Base-by-base conservation (phyloP, 1,140 invertebrate genomes). In the Drosophila sproati region DNA sequence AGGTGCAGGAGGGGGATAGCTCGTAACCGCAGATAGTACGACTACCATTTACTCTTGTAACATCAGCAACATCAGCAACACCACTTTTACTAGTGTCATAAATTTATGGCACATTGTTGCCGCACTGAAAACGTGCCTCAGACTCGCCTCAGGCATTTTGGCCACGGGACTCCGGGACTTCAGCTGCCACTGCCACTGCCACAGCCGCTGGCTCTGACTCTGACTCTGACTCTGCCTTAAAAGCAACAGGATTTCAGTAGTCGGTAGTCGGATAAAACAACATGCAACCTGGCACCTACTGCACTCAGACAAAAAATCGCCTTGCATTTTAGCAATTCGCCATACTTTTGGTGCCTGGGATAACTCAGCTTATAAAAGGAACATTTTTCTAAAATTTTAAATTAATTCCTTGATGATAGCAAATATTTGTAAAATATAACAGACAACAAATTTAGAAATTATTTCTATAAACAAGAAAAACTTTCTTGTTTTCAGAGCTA, bases 61-160 rank as follows among this genome's bases (percentile, higher is more conserved):
- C 39, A 43, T 39, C 37, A 41, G n/a, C 39, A 43, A 10, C 39
- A 43, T 1, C 39, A n/a, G n/a, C 39, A n/a, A n/a, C 39, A 43
- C 10, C 80, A 82, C 87, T 86, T 86, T 86, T 87, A 88, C 83
- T 87, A 87, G 82, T 88, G 80, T 82, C 82, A 87, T 87, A 87
- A 88, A 87, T 87, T 87, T 87, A 88, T 87, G 85, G 82, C 82
- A 87, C 83, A 82, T 87, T 87, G 82, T 82, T 61, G 77, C 60
- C 3, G 28, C 50, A 37, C 52, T 29, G 39, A 39, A 41, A 54
- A 67, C 47, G 56, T 50, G 61, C 47, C 34, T n/a, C 35, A 61
- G 62, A 37, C 8, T 55, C 39, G 39, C 39, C n/a, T 43, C 39
- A 43, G 39, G 39, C 39, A 6, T 7, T 43, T n/a, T n/a, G 39